A percentile compares a stretch with the other conserved stretches of the same genome.
Evolutionary conservation across 2,113 vertebrate genomes (phyloP).

Genomic region (Paradoxurus hermaphroditus): DNA sequence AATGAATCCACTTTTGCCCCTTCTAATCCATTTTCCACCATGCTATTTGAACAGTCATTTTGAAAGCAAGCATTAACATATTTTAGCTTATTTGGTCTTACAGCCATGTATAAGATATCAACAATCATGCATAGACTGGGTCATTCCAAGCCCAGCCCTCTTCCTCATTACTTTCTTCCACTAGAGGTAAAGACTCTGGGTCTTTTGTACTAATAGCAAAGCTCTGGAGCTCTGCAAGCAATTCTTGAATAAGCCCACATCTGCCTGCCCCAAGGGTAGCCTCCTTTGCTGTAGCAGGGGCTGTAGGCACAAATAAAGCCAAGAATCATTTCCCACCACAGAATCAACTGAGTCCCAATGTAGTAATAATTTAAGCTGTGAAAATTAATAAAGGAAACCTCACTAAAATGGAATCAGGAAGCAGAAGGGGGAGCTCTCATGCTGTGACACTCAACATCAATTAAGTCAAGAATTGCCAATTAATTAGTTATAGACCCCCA

Average conservation of each 20-base stretch:
- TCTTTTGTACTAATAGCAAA: neutral
- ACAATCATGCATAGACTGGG: neutral
- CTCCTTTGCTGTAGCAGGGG: neutral
- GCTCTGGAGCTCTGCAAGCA: neutral
- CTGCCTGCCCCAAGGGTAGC: neutral
- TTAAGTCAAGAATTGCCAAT: neutral
- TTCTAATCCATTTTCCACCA: neutral
- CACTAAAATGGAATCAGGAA: neutral
- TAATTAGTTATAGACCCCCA: neutral
- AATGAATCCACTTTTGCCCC: neutral
- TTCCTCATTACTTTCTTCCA: neutral
- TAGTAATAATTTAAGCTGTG: neutral
- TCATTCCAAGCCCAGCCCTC: neutral
- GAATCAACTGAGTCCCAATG: neutral
- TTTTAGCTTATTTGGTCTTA: neutral
- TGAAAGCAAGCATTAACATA: neutral
- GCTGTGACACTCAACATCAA: neutral
- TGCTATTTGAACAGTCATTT: neutral
- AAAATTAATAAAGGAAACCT: neutral
- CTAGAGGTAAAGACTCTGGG: neutral
- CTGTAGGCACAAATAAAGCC: neutral
- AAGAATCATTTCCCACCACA: neutral
- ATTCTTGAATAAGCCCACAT: neutral
- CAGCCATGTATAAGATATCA: neutral
- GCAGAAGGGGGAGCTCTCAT: neutral